phyloP scores from a whole-genome alignment of 2,113 vertebrate species.

The Ancistrus triradiatus region DNA sequence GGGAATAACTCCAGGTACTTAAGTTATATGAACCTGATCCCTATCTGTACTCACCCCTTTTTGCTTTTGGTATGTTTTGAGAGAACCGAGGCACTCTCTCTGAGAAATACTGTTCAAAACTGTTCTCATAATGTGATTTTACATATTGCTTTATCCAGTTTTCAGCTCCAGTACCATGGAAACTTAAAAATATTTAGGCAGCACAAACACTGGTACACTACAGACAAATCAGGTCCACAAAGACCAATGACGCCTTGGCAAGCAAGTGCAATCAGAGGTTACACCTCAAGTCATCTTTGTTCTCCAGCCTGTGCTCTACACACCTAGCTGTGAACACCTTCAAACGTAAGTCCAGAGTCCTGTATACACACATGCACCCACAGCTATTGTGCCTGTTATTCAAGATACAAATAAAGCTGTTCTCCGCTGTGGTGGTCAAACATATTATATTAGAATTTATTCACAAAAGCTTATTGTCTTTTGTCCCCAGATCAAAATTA shows the following conservation, averaged over 20 bases:
- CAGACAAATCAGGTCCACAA: conserved; percentile 63
- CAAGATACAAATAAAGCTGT: too few relatives aligned
- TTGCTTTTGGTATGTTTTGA: too few relatives aligned
- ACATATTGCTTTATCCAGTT: background rate
- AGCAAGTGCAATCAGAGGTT: conserved; percentile 62
- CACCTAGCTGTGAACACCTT: conserved; percentile 68
- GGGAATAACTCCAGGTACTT: too few relatives aligned
- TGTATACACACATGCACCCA: conserved; percentile 2
- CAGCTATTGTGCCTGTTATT: too few relatives aligned
- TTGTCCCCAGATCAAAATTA: too few relatives aligned
- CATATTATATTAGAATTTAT: too few relatives aligned
- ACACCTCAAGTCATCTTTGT: conserved; percentile 67
- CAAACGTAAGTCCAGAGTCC: conserved; percentile 12
- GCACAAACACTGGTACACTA: conserved; percentile 62
- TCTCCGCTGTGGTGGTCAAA: too few relatives aligned
- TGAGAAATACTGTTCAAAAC: too few relatives aligned
- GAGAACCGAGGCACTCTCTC: too few relatives aligned
- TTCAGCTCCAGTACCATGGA: conserved; percentile 68
- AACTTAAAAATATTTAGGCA: conserved; percentile 78
- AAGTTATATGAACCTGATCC: too few relatives aligned
- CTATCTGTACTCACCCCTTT: too few relatives aligned
- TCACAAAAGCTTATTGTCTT: too few relatives aligned
- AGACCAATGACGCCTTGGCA: conserved; percentile 68
- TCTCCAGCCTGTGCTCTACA: conserved; percentile 58
- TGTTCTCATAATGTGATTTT: background rate